Conservation (phyloP, 2,888 invertebrate species). For the Celastrina argiolus region DNA sequence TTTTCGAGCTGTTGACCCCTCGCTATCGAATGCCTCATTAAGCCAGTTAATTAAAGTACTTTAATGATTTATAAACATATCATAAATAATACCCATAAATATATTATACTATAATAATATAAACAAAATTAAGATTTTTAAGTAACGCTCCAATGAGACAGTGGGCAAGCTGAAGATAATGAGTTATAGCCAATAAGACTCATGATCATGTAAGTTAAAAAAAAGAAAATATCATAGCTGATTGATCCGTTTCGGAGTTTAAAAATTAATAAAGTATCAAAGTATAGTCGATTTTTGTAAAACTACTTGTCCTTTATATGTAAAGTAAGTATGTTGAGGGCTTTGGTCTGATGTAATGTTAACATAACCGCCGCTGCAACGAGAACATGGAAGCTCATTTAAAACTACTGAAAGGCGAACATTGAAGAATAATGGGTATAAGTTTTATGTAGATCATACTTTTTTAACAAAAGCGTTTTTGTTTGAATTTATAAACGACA, state of each 20-base stretch:
- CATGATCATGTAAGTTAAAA: no score
- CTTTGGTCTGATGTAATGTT: conserved; percentile 12
- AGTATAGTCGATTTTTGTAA: neutral
- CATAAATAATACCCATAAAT: conserved; percentile 21
- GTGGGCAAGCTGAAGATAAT: no score
- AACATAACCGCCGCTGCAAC: conserved; percentile 27
- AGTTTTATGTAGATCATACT: conserved; percentile 17
- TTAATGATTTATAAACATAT: conserved; percentile 55
- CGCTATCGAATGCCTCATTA: conserved; percentile 51
- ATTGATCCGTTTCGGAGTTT: no score
- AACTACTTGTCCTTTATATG: neutral
- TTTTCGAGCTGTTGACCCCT: conserved; percentile 70
- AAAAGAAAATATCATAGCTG: no score
- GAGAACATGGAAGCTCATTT: conserved; percentile 31
- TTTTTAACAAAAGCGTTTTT: conserved; percentile 10
- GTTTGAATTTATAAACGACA: conserved; percentile 16
- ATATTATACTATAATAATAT: neutral
- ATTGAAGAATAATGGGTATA: conserved; percentile 20
- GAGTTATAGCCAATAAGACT: no score
- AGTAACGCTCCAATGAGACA: no score
- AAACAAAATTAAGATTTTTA: no score
- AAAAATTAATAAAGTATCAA: neutral
- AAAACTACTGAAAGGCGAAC: conserved; percentile 29
- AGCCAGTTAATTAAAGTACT: conserved; percentile 57
- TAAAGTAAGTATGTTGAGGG: conserved; percentile 30